phyloP scores from a whole-genome alignment of 2,888 invertebrate species.

The Megamerina dolium region DNA sequence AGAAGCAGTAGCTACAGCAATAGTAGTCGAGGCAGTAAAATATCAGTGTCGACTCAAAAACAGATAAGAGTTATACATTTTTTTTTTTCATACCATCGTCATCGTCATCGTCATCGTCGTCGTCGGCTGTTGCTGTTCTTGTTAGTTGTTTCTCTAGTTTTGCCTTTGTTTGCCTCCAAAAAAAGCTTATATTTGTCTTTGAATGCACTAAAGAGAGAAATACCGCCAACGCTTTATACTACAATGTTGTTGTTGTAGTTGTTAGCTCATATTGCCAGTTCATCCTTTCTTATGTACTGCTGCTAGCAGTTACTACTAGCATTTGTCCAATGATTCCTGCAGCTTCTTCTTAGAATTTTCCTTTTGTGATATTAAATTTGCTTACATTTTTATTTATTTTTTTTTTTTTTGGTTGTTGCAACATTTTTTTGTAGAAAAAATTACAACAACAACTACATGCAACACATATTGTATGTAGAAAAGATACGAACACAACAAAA shows the following conservation, averaged over 20 bases:
- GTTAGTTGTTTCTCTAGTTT: not conserved
- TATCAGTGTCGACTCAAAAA: conserved; percentile 2
- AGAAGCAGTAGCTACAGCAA: not conserved
- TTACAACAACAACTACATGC: no score
- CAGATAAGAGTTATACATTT: conserved; percentile 3
- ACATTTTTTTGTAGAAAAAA: conserved; percentile 2
- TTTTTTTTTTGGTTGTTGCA: not conserved
- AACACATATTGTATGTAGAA: no score
- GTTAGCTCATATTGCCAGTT: no score
- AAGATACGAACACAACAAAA: not conserved
- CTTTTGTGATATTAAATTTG: no score
- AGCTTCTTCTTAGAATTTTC: no score
- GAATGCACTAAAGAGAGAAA: not conserved
- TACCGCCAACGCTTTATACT: no score
- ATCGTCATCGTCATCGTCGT: no score
- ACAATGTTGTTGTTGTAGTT: no score
- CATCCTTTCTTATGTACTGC: no score
- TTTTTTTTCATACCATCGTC: not conserved
- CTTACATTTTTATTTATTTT: not conserved
- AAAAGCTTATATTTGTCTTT: not conserved
- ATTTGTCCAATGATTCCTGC: no score
- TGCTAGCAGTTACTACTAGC: no score
- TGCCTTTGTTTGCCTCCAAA: not conserved
- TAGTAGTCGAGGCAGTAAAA: not conserved
- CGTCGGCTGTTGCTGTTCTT: no score